These are phyloP conservation scores for Phylloscopus collybita DNA, from an alignment of 2,797 vertebrate species.

Conservation along the genomic window DNA sequence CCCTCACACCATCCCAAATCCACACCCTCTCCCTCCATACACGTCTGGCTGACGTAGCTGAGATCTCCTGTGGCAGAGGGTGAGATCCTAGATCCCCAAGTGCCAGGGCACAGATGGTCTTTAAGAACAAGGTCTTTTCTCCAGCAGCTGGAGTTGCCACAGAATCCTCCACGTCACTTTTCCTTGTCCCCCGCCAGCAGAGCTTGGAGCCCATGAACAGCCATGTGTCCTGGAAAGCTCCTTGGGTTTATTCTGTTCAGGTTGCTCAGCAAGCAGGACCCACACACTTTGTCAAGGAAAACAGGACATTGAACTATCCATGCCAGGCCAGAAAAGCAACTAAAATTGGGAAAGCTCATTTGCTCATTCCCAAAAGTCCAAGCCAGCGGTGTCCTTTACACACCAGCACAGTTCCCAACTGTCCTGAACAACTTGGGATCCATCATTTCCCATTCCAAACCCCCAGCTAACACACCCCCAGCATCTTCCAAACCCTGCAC, in stretches of 20 bases:
- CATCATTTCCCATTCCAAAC: background rate
- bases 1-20: background rate
- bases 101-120: background rate
- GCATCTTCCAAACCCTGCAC: background rate
- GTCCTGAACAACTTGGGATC: background rate
- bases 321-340: background rate
- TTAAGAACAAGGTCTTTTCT: background rate
- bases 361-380: background rate
- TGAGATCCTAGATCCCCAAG: background rate
- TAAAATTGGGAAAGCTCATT: background rate
- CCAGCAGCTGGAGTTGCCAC: background rate
- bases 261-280: background rate
- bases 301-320: background rate
- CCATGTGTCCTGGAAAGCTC: background rate
- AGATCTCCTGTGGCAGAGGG: background rate
- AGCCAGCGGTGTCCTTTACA: background rate
- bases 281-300: background rate
- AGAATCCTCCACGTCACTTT: background rate
- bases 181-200: background rate
- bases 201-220: background rate
- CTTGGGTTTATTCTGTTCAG: background rate
- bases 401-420: background rate
- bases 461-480: background rate
- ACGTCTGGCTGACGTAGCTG: fast-evolving
- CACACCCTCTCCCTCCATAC: fast-evolving